A percentile compares a stretch with the other conserved stretches of the same genome.
Evolutionary conservation across 2,888 invertebrate species (phyloP).

Genomic region (Tortricodes alternella): DNA sequence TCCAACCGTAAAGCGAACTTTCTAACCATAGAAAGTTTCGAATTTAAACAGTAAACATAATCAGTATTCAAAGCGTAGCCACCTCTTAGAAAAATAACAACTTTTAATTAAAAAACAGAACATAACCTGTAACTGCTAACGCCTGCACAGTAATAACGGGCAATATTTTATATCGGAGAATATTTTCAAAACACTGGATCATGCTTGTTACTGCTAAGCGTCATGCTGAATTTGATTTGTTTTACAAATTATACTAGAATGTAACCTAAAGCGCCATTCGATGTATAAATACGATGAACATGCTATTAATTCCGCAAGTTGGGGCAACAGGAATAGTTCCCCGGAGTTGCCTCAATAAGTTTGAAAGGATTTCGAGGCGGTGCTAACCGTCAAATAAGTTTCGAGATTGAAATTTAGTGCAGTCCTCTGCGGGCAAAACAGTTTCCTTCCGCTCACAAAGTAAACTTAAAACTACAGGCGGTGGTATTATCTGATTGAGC

Average conservation of each 20-base stretch:
- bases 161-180: constrained; percentile 41
- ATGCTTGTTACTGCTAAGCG: constrained; percentile 13
- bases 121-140: constrained; percentile 35
- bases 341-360: constrained; percentile 52
- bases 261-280: not conserved
- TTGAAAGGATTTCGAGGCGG: constrained; percentile 55
- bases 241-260: not conserved
- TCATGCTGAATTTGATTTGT: constrained; percentile 12
- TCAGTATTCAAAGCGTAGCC: constrained; percentile 66
- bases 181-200: constrained; percentile 16
- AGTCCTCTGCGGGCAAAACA: constrained; percentile 40
- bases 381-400: constrained; percentile 55
- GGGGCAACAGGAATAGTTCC: constrained; percentile 35
- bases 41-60: constrained; percentile 64
- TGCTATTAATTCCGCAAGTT: constrained; percentile 26
- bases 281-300: constrained; percentile 14
- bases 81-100: constrained; percentile 40
- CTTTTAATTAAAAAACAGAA: constrained; percentile 18
- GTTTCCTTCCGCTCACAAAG: constrained; percentile 28
- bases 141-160: constrained; percentile 55
- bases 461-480: constrained; percentile 29
- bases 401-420: constrained; percentile 52
- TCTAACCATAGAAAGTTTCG: constrained; percentile 59
- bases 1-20: constrained; percentile 52
- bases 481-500: constrained; percentile 29